Conservation (phyloP, 2,888 invertebrate species). For the Gymnocheta viridis region DNA sequence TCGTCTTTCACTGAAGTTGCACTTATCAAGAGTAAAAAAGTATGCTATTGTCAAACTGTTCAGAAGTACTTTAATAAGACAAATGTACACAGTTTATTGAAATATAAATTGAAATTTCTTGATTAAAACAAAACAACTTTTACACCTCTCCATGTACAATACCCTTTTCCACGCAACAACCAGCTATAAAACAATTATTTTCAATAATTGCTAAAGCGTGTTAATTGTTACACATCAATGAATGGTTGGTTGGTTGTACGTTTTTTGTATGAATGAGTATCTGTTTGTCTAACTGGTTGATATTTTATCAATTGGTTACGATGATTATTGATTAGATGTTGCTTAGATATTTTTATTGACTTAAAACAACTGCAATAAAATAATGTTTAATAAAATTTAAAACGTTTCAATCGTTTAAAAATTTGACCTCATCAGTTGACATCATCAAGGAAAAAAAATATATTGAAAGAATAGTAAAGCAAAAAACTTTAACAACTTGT, state of each 20-base stretch:
- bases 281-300: neutral
- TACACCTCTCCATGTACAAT: neutral
- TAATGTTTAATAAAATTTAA: slow-evolving; percentile 46
- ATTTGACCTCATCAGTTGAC: slow-evolving; percentile 57
- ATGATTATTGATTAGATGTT: slow-evolving; percentile 50
- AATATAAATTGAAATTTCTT: too few species aligned
- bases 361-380: slow-evolving; percentile 14
- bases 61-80: too few species aligned
- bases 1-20: too few species aligned
- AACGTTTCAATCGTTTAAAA: slow-evolving; percentile 50
- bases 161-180: neutral
- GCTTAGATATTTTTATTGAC: slow-evolving; percentile 45
- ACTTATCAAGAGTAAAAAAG: too few species aligned
- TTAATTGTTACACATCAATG: slow-evolving; percentile 62
- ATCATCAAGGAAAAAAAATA: neutral
- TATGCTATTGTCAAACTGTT: too few species aligned
- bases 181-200: slow-evolving; percentile 50
- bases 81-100: too few species aligned
- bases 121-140: neutral
- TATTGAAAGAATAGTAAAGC: neutral
- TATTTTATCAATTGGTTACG: slow-evolving; percentile 50
- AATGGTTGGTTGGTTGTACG: neutral
- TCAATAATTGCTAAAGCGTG: slow-evolving; percentile 67
- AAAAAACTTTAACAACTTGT: too few species aligned
- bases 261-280: neutral